phyloP scores from a whole-genome alignment of 2,888 invertebrate genomes.

The Cheilosia variabilis region DNA sequence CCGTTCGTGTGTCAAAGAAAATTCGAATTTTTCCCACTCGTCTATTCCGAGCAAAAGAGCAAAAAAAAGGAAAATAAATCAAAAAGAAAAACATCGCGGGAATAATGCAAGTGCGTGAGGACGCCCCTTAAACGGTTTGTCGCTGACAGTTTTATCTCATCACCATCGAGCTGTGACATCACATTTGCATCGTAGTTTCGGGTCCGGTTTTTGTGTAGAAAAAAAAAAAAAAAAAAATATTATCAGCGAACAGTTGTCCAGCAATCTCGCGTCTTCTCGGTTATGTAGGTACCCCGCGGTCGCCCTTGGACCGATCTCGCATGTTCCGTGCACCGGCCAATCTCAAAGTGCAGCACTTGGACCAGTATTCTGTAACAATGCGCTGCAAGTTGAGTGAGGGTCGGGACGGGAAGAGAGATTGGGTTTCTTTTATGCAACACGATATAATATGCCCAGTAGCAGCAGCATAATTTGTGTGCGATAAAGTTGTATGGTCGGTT shows the following conservation, averaged over 20 bases:
- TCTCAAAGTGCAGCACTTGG: constrained; percentile 39
- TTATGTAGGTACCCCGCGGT: constrained; percentile 49
- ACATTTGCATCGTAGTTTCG: constrained; percentile 39
- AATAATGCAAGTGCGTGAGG: constrained; percentile 11
- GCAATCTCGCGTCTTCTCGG: constrained; percentile 20
- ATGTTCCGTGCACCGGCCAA: constrained; percentile 13
- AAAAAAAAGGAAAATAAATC: background rate
- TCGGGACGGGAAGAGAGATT: constrained; percentile 33
- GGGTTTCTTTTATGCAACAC: constrained; percentile 69
- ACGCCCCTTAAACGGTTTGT: constrained; percentile 29
- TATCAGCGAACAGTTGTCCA: constrained; percentile 12
- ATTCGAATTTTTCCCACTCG: background rate
- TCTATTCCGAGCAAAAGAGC: background rate
- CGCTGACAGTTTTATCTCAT: constrained; percentile 20
- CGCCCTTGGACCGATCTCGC: constrained; percentile 21
- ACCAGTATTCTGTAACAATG: constrained; percentile 34
- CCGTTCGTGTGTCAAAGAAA: constrained; percentile 17
- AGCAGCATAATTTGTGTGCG: constrained; percentile 51
- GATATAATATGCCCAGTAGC: constrained; percentile 53
- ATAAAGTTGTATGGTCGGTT: constrained; percentile 62
- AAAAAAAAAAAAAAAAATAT: constrained; percentile 1
- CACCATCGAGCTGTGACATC: constrained; percentile 45
- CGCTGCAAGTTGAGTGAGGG: constrained; percentile 32
- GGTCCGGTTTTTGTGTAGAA: constrained; percentile 27
- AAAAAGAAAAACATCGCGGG: constrained; percentile 5